Base-by-base conservation (phyloP, 2,888 invertebrate genomes). In the Lasioglossum vierecki region DNA sequence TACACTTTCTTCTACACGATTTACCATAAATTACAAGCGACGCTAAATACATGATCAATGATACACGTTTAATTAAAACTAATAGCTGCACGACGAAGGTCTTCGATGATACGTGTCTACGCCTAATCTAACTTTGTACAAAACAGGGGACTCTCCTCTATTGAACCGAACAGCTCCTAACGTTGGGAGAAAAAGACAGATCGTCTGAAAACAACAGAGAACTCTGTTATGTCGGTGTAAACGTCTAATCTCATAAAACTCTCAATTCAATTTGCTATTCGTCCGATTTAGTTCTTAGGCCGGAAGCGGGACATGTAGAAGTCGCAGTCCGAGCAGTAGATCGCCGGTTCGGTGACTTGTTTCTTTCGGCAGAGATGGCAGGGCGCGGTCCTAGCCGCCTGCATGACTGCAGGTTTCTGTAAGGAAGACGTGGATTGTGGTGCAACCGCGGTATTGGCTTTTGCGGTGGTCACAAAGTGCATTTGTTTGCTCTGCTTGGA, bases 331-430 rank as follows among this genome's bases (percentile, higher is more conserved):
- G 97, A 96, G 95, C 99, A 99, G 94, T 98, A 99, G 91, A 97
- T 96, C 57, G 97, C 97, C 22, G 98, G 97, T 26, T 97, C 96
- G 75, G 96, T 96, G 30, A 98, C 97, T 87, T 97, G 96, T 93
- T 98, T 98, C 94, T 98, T 98, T 82, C 98, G 96, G 95, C 99
- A 99, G 91, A 99, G 96, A 95, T 98, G 97, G 94, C 99, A 99
- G 83, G 97, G 97, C 15, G 96, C 96, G 83, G 97, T 97, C 91
- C 97, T 96, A 35, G 95, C 66, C 18, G 79, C 5, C 1, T 72
- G 60, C 4, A 78, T 60, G 11, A 86, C 76, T 11, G 39, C 66
- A 4, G 90, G 57, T 13, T 89, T 90, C 46, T 89, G 90, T 41
- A 90, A 63, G 35, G 89, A 63, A 74, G 88, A 76, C 98, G 98